Percentiles rank a stretch among this genome's conserved stretches.
Conservation (phyloP, 1,140 invertebrate species). For the Aphelenchoides fujianensis region DNA sequence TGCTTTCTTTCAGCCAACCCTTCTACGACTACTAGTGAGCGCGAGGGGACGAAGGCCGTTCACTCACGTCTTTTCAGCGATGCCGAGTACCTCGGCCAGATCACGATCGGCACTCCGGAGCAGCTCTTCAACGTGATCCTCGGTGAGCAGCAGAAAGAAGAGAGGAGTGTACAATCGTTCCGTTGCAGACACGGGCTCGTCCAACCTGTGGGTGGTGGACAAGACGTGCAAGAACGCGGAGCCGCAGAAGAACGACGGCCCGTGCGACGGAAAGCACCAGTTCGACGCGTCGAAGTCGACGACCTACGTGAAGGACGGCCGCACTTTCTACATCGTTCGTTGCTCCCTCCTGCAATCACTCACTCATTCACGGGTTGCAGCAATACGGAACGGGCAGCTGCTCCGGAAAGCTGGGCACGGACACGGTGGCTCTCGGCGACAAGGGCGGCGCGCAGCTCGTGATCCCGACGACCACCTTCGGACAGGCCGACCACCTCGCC, state of each 20-base stretch:
- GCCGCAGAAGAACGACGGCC: background rate
- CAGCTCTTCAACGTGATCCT: slow-evolving; percentile 5
- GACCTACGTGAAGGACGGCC: slow-evolving; percentile 7
- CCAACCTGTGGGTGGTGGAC: slow-evolving; percentile 5
- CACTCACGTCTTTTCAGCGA: too few relatives aligned
- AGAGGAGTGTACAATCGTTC: too few relatives aligned
- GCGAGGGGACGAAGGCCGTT: too few relatives aligned
- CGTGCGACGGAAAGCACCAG: background rate
- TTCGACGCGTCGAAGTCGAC: slow-evolving; percentile 9
- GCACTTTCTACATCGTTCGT: background rate
- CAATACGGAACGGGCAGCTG: too few relatives aligned
- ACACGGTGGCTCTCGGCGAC: too few relatives aligned
- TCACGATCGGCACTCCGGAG: slow-evolving; percentile 2
- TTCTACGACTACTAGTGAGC: slow-evolving; percentile 15
- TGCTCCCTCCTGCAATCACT: too few relatives aligned
- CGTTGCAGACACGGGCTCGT: background rate
- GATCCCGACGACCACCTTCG: too few relatives aligned
- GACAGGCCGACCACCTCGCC: too few relatives aligned
- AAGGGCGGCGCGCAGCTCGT: background rate
- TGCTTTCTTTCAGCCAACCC: slow-evolving; percentile 1
- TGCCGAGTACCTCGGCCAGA: slow-evolving; percentile 4
- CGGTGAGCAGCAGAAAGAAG: background rate
- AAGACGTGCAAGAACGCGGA: slow-evolving; percentile 7
- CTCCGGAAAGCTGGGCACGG: too few relatives aligned
- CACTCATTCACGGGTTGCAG: too few relatives aligned